These are phyloP conservation scores for Hippocampus guttulatus DNA, from an alignment of 2,113 vertebrate genomes.

Conservation along the genomic window DNA sequence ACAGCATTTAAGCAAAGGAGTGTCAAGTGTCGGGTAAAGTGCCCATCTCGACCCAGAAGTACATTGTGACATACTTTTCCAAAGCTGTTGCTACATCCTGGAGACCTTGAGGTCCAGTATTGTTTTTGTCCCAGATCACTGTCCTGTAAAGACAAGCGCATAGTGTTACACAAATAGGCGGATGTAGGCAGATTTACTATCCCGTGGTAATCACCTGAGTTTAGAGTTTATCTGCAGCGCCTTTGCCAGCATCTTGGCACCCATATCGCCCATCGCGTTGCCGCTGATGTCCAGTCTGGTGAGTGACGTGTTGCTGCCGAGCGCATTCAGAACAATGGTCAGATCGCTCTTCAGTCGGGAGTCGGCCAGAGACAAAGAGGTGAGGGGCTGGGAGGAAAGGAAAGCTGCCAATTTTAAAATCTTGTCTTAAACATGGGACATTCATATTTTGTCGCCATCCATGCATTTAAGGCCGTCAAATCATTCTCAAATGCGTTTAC, in stretches of 20 bases:
- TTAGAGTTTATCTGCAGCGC: conserved; percentile 97
- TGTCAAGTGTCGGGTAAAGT: neutral
- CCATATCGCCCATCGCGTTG: conserved; percentile 97
- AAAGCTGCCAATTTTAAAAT: neutral
- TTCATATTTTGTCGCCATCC: conserved; percentile 1
- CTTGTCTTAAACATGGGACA: neutral
- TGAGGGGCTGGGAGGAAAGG: conserved; percentile 78
- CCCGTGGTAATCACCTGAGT: conserved; percentile 77
- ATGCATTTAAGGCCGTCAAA: neutral
- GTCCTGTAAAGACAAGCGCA: conserved; percentile 72
- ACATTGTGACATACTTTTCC: conserved; percentile 82
- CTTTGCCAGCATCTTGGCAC: conserved; percentile 96
- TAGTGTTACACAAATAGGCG: neutral
- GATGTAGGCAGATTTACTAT: neutral
- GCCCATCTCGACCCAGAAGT: too few relatives aligned
- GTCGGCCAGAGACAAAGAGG: conserved; percentile 91
- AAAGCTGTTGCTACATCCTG: conserved; percentile 94
- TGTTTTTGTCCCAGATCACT: conserved; percentile 97
- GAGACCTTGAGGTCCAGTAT: conserved; percentile 91
- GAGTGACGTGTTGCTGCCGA: conserved; percentile 93
- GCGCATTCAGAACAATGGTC: conserved; percentile 90
- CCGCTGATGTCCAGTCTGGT: conserved; percentile 94
- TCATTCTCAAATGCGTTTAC: conserved; percentile 6
- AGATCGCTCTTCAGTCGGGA: conserved; percentile 92
- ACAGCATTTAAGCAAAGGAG: neutral